Evolutionary conservation across 1,140 invertebrate species (phyloP), one percentile per base, ranked within the genome.

Genomic region (Rhopalosiphum padi): DNA sequence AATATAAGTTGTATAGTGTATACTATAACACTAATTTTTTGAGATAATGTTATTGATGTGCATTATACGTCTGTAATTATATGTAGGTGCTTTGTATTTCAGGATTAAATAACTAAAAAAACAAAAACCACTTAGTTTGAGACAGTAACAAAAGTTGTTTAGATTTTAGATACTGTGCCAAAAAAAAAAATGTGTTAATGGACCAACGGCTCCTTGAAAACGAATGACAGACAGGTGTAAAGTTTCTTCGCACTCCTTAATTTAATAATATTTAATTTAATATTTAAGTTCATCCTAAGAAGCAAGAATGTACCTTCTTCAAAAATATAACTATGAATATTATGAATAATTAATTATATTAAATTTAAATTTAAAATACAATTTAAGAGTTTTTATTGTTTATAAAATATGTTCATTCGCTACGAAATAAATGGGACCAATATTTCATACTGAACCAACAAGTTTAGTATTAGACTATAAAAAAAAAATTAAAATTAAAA

Each of bases 141-240:
- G n/a, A 48, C n/a, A 46, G 43, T n/a, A 48, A 86, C 23, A 41
- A 86, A 18, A 86, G 43, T 87, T 48, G 46, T 87, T 46, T 83
- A 7, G 9, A 85, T 43, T 83, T 41, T 55, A 55, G 22, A 55
- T 30, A 55, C 22, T 55, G 11, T 89, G 88, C 88, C 88, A 89
- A 89, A 55, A 89, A 35, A 53, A 18, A 51, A 18, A 88, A 55
- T 55, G 35, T 53, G 88, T 41, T 89, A 41, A 89, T 89, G 88
- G 48, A 53, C 21, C 21, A n/a, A 30, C 30, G 85, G 6, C n/a
- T 85, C 6, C 2, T 23, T 5, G 87, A 55, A 41, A 55, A 55
- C 25, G 48, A 89, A 41, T 55, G 88, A 89, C 51, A 55, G 51
- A 55, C 88, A 89, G 88, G 88, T 89, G 48, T 53, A 55, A 37